Evolutionary conservation across 2,888 invertebrate genomes (phyloP), one percentile per base, ranked within the genome.

Genomic region (Eupithecia exiguata): DNA sequence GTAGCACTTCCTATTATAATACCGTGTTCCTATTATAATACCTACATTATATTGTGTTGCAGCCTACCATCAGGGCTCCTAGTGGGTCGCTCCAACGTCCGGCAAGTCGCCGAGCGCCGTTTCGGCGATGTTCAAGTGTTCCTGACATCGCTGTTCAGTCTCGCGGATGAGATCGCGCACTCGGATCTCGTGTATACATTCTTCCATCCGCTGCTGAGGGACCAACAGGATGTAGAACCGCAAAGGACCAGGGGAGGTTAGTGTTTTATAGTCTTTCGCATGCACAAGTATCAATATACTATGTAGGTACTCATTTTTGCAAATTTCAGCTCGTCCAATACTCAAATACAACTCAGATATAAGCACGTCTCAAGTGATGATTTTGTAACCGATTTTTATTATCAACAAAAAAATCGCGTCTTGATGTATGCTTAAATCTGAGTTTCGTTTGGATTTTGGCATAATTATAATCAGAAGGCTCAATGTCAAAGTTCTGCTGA

Each of bases 171-270:
- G 95, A 98, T 99, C 82, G 97, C 98, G 0, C 99, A 99, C 94
- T 98, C 97, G 10, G 98, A 99, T 91, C 95, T 99, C 71, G 99
- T 99, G 0, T 99, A 99, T 89, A 99, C 99, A 0, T 99, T 99
- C 95, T 99, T 99, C 95, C 99, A 99, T 94, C 99, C 99, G 3
- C 92, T 99, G 78, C 92, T 99, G 77, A 95, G 99, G 78, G 99
- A 99, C 92, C 99, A 99, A 91, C 98, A 98, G 88, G 98, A 98
- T 85, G 96, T 97, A 16, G 97, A 97, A 82, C 96, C 98, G 77
- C 96, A 97, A 89, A 95, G 96, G 82, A 95, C 96, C 77, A 97
- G 97, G 95, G 95, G 96, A 96, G 97, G 97, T 97, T 85, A 87
- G 82, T 78, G 18, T 14, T n/a, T 9, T n/a, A n/a, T 18, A 46